Evolutionary conservation across 1,140 invertebrate species (phyloP).

Genomic region (Conopomorpha cramerella): DNA sequence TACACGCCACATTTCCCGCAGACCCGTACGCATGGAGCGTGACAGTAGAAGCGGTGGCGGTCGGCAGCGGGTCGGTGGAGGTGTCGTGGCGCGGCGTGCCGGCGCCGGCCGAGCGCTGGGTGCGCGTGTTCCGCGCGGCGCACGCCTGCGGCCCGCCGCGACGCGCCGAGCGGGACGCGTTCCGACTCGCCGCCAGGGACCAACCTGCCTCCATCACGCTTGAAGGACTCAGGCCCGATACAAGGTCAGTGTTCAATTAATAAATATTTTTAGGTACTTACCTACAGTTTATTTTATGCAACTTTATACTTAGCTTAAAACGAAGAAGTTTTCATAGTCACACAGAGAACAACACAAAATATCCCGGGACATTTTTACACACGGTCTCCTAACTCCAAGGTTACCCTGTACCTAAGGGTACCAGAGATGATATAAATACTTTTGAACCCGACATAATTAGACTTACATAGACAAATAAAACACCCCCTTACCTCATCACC

Average conservation of each 20-base stretch:
- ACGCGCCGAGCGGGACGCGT: constrained; percentile 77
- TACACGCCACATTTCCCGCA: no score
- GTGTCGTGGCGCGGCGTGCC: constrained; percentile 83
- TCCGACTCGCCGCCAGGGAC: constrained; percentile 83
- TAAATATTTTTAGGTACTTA: background rate
- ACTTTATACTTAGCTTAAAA: no score
- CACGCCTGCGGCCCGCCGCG: constrained; percentile 77
- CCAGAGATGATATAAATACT: no score
- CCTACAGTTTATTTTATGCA: no score
- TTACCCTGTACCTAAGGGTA: no score
- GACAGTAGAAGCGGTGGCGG: constrained; percentile 71
- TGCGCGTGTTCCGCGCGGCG: constrained; percentile 83
- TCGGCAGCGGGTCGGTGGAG: constrained; percentile 76
- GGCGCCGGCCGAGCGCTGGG: constrained; percentile 85
- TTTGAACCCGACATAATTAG: no score
- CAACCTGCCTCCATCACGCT: constrained; percentile 64
- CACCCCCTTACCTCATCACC: no score
- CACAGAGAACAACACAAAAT: no score
- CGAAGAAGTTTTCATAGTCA: no score
- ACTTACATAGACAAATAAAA: no score
- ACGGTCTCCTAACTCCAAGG: no score
- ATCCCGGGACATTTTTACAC: no score
- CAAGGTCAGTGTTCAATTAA: constrained; percentile 43
- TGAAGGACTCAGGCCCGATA: constrained; percentile 73
- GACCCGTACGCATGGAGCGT: constrained; percentile 85